These are phyloP conservation scores for Apocheima hispidaria DNA, from an alignment of 2,888 invertebrate species.

Conservation along the genomic window DNA sequence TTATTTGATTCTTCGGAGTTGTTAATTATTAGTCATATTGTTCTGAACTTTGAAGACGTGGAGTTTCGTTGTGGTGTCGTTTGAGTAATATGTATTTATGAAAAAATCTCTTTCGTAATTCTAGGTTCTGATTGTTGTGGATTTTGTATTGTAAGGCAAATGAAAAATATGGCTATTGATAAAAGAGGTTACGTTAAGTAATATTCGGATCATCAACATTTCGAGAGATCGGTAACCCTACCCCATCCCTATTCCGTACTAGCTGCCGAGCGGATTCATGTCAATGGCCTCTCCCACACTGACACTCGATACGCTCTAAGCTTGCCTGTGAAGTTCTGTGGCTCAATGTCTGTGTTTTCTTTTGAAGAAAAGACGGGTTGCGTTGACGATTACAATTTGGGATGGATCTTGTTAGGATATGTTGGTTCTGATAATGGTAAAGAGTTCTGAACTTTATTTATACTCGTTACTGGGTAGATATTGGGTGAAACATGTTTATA, in stretches of 20 bases:
- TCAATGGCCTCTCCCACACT: slow-evolving; percentile 40
- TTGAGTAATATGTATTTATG: too few species aligned
- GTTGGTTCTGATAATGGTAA: background rate
- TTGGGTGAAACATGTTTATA: background rate
- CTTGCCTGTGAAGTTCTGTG: slow-evolving; percentile 23
- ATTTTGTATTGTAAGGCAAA: too few species aligned
- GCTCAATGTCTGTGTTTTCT: slow-evolving; percentile 29
- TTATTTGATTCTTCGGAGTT: too few species aligned
- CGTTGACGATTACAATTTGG: slow-evolving; percentile 10
- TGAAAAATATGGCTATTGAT: too few species aligned
- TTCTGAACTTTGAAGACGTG: too few species aligned
- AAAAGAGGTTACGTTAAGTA: background rate
- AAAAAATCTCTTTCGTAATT: too few species aligned
- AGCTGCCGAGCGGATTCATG: slow-evolving; percentile 34
- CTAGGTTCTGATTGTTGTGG: too few species aligned
- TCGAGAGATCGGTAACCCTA: background rate
- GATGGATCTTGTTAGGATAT: background rate
- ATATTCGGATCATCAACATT: background rate
- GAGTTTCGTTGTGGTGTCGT: too few species aligned
- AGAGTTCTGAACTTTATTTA: background rate
- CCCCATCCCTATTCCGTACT: slow-evolving; percentile 1
- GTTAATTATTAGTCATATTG: too few species aligned
- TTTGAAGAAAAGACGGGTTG: slow-evolving; percentile 24
- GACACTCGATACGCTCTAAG: slow-evolving; percentile 38
- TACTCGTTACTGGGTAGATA: background rate